Evolutionary conservation across 2,888 invertebrate genomes (phyloP).

Genomic region (Cephonodes hylas): DNA sequence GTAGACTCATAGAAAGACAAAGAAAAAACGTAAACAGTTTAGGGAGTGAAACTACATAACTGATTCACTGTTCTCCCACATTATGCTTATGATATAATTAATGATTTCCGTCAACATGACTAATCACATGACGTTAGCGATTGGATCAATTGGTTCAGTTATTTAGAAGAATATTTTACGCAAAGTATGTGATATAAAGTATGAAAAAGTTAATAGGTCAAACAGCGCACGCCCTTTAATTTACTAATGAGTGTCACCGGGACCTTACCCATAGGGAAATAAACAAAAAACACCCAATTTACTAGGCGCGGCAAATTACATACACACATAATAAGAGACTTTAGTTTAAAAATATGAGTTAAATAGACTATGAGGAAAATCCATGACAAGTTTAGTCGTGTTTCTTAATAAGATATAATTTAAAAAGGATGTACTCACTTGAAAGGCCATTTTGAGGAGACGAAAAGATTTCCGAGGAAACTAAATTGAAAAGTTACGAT

Average conservation of each 20-base stretch:
- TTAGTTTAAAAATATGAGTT: not conserved
- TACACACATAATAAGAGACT: not conserved
- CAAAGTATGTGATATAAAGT: not conserved
- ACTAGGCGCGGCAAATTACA: not conserved
- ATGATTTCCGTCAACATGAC: not conserved
- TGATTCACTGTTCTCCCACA: not conserved
- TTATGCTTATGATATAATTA: not conserved
- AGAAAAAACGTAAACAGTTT: too few relatives aligned
- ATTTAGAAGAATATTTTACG: not conserved
- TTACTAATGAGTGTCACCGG: constrained; percentile 37
- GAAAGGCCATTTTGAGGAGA: constrained; percentile 38
- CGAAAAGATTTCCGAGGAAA: constrained; percentile 7
- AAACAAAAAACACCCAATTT: not conserved
- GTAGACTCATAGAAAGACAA: too few relatives aligned
- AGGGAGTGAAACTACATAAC: not conserved
- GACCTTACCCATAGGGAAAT: constrained; percentile 30
- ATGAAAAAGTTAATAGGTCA: not conserved
- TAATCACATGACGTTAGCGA: not conserved
- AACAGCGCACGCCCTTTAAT: constrained; percentile 22
- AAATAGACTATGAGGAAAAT: too few relatives aligned
- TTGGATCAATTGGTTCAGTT: not conserved
- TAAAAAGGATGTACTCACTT: constrained; percentile 37
- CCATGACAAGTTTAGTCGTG: not conserved
- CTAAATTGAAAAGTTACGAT: not conserved
- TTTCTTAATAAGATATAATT: not conserved